A percentile compares a stretch with the other conserved stretches of the same genome.
Evolutionary conservation across 2,888 invertebrate genomes (phyloP).

Genomic region (Nudaria mundana): DNA sequence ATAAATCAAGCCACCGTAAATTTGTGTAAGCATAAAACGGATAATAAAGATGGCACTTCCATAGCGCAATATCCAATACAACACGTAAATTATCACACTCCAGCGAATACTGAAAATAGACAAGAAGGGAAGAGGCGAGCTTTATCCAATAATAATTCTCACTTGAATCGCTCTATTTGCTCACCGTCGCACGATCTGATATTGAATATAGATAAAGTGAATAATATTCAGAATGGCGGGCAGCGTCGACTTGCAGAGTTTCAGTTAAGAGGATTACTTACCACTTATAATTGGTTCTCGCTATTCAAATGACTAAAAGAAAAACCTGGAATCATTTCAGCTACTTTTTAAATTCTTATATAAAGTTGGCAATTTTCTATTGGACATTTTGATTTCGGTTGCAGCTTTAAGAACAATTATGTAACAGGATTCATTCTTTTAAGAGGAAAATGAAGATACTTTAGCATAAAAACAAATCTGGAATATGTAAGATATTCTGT

Average conservation of each 20-base stretch:
- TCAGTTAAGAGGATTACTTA: conserved; percentile 76
- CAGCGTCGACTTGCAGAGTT: conserved; percentile 65
- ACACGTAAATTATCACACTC: conserved; percentile 68
- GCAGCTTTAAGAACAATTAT: no score
- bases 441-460: no score
- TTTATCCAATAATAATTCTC: conserved; percentile 79
- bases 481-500: no score
- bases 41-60: conserved; percentile 44
- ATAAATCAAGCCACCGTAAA: conserved; percentile 16
- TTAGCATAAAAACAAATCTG: no score
- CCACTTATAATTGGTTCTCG: conserved; percentile 78
- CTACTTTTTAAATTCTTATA: conserved; percentile 51
- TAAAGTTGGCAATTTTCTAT: conserved; percentile 50
- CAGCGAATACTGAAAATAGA: conserved; percentile 69
- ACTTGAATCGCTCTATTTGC: conserved; percentile 78
- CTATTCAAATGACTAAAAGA: conserved; percentile 65
- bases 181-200: conserved; percentile 75
- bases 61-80: conserved; percentile 56
- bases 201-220: conserved; percentile 80
- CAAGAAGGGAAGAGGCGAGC: conserved; percentile 64
- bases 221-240: conserved; percentile 72
- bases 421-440: no score
- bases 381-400: conserved; percentile 23
- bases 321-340: conserved; percentile 56
- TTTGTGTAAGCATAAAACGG: conserved; percentile 9